These are phyloP conservation scores for Trissolcus japonicus DNA, from an alignment of 2,888 invertebrate species.

Conservation along the genomic window DNA sequence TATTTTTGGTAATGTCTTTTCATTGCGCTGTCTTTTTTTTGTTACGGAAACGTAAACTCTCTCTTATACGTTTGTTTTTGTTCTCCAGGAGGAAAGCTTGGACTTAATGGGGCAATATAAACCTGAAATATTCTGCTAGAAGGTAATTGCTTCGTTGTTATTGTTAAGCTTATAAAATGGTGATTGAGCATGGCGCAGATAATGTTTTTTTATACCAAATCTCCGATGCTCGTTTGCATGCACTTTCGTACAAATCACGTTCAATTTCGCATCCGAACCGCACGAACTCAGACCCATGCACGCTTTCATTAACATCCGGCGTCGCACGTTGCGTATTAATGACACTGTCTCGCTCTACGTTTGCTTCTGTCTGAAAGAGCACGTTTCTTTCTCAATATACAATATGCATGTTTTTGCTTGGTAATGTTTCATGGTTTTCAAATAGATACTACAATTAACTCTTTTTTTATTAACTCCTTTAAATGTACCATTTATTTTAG, in stretches of 20 bases:
- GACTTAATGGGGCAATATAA: slow-evolving; percentile 88
- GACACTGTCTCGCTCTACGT: slow-evolving; percentile 13
- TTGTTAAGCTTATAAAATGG: slow-evolving; percentile 68
- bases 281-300: slow-evolving; percentile 16
- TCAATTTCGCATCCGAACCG: slow-evolving; percentile 25
- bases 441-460: no score
- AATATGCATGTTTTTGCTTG: slow-evolving; percentile 3
- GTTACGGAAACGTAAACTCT: slow-evolving; percentile 70
- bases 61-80: slow-evolving; percentile 79
- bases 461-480: no score
- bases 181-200: slow-evolving; percentile 55
- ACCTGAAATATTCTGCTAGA: slow-evolving; percentile 88
- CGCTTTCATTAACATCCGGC: slow-evolving; percentile 54
- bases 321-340: slow-evolving; percentile 28
- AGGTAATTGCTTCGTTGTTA: slow-evolving; percentile 79
- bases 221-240: slow-evolving; percentile 42
- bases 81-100: slow-evolving; percentile 83
- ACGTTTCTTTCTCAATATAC: slow-evolving; percentile 15
- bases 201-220: slow-evolving; percentile 38
- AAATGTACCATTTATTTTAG: no score
- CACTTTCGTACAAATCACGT: slow-evolving; percentile 26
- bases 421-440: background rate
- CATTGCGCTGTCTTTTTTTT: slow-evolving; percentile 42
- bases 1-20: slow-evolving; percentile 21
- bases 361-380: slow-evolving; percentile 19